phyloP scores from a whole-genome alignment of 2,113 vertebrate genomes.

The Urocynchramus pylzowi region DNA sequence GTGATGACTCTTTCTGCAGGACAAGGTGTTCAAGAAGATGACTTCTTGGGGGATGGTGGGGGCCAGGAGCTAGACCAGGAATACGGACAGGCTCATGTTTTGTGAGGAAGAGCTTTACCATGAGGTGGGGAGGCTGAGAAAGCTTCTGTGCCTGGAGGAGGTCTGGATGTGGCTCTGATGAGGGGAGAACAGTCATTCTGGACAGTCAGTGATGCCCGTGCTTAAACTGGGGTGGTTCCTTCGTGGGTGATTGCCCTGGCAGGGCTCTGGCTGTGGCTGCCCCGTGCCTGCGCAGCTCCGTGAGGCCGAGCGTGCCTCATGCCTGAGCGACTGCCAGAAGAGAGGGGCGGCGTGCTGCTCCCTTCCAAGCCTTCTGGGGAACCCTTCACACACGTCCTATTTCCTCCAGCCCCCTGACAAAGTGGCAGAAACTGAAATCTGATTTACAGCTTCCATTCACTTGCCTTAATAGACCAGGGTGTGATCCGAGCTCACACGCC shows the following conservation, averaged over 20 bases:
- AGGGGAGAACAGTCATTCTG: not conserved
- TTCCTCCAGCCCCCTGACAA: not conserved
- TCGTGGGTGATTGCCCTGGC: not conserved
- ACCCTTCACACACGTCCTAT: not conserved
- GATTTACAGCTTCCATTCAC: not conserved
- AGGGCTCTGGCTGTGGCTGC: not conserved
- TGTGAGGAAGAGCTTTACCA: not conserved
- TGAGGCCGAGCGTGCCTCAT: not conserved
- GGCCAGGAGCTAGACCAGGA: not conserved
- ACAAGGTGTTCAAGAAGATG: not conserved
- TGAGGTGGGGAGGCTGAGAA: not conserved
- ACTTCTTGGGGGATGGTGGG: not conserved
- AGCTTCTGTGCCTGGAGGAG: not conserved
- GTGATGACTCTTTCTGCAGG: rapidly evolving
- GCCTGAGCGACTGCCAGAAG: not conserved
- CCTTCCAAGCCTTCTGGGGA: conserved; percentile 14
- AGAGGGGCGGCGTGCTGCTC: not conserved
- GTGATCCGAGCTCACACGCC: rapidly evolving
- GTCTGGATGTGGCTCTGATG: not conserved
- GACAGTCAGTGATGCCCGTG: not conserved
- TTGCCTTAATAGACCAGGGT: not conserved
- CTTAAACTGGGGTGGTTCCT: not conserved
- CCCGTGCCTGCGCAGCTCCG: not conserved
- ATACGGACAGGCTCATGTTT: not conserved
- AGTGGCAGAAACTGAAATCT: not conserved